A percentile compares a stretch with the other conserved stretches of the same genome.
phyloP scores from a whole-genome alignment of 2,888 invertebrate species.

The Nebria salina region DNA sequence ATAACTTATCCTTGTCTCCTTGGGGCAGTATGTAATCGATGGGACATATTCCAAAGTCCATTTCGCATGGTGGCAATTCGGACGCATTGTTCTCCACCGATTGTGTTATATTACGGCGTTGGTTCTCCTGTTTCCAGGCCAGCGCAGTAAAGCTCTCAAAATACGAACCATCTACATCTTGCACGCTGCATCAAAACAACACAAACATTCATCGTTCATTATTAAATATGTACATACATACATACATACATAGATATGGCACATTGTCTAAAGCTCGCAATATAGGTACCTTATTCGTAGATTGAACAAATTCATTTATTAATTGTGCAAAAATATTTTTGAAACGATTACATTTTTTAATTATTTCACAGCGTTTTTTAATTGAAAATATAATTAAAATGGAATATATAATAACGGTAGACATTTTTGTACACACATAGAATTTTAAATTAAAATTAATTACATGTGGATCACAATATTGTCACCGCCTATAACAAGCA shows the following conservation, averaged over 20 bases:
- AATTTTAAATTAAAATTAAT: too few species aligned
- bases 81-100: constrained; percentile 72
- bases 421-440: too few species aligned
- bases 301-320: too few species aligned
- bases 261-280: neutral
- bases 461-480: too few species aligned
- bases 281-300: neutral
- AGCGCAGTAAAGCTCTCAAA: constrained; percentile 94
- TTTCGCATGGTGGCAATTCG: constrained; percentile 68
- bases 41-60: constrained; percentile 58
- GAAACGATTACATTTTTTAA: too few species aligned
- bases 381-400: too few species aligned
- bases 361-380: too few species aligned
- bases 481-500: too few species aligned
- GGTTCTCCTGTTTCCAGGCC: constrained; percentile 92
- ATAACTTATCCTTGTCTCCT: constrained; percentile 75
- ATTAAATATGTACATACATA: neutral
- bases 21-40: constrained; percentile 60
- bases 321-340: too few species aligned
- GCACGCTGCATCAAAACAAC: constrained; percentile 72
- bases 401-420: too few species aligned
- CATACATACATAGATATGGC: neutral
- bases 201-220: neutral
- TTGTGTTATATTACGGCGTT: constrained; percentile 80
- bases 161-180: constrained; percentile 93